Percentiles rank a stretch among this genome's conserved stretches.
Conservation (phyloP, 1,140 invertebrate species). For the Bombus fervidus region DNA sequence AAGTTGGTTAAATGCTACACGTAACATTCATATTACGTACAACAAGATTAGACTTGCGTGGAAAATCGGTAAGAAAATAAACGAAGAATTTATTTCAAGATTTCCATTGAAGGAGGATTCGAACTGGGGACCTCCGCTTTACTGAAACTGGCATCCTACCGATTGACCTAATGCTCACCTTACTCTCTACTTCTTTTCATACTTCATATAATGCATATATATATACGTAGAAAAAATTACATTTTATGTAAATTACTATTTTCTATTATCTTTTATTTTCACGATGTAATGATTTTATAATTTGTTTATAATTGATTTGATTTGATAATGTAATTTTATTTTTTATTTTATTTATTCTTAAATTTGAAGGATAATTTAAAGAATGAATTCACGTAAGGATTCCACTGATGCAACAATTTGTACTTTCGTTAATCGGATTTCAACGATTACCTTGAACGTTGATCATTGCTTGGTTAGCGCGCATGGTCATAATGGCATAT, state of each 20-base stretch:
- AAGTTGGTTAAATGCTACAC: constrained; percentile 36
- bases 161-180: not conserved
- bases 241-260: not conserved
- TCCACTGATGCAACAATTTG: constrained; percentile 37
- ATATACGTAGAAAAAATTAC: not conserved
- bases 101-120: not conserved
- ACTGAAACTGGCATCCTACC: not conserved
- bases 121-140: not conserved
- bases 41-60: constrained; percentile 55
- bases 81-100: not conserved
- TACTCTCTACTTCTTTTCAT: rapidly evolving
- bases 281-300: not conserved
- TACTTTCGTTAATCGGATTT: constrained; percentile 43
- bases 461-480: not conserved
- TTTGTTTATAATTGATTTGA: not conserved
- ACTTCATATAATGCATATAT: not conserved
- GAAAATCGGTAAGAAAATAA: not conserved
- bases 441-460: constrained; percentile 47
- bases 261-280: not conserved
- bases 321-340: not conserved
- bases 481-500: not conserved
- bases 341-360: not conserved
- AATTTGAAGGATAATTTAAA: not conserved
- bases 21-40: constrained; percentile 19
- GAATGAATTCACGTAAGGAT: constrained; percentile 17